Evolutionary conservation across 2,797 vertebrate genomes (phyloP).

Genomic region (Labeo calbasu): DNA sequence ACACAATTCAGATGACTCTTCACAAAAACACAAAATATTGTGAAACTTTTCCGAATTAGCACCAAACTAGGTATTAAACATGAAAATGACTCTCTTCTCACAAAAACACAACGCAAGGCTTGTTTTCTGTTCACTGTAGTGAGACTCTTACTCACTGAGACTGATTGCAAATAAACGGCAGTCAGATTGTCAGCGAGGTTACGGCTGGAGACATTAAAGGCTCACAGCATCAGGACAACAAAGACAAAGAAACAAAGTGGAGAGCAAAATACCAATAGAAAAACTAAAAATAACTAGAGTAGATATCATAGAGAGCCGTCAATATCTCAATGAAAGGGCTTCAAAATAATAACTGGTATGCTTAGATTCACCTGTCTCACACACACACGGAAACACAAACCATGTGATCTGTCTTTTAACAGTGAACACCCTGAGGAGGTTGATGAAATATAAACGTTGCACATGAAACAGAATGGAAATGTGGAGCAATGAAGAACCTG

Average conservation of each 20-base stretch:
- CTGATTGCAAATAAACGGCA: constrained; percentile 48
- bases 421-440: background rate
- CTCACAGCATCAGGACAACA: constrained; percentile 15
- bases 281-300: background rate
- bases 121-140: background rate
- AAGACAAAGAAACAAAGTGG: constrained; percentile 4
- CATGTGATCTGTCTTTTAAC: background rate
- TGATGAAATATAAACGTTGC: background rate
- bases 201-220: constrained; percentile 50
- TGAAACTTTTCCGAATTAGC: background rate
- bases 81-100: background rate
- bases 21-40: background rate
- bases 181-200: constrained; percentile 64
- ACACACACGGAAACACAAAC: background rate
- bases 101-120: background rate
- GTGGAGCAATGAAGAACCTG: background rate
- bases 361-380: background rate
- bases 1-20: background rate
- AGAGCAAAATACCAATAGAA: constrained; percentile 3
- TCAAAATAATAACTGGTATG: background rate
- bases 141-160: constrained; percentile 32
- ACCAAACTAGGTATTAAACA: background rate
- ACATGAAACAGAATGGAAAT: background rate
- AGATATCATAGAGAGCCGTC: background rate
- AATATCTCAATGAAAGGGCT: background rate